Base-by-base conservation (phyloP, 2,797 vertebrate species). In the Capromys pilorides region DNA sequence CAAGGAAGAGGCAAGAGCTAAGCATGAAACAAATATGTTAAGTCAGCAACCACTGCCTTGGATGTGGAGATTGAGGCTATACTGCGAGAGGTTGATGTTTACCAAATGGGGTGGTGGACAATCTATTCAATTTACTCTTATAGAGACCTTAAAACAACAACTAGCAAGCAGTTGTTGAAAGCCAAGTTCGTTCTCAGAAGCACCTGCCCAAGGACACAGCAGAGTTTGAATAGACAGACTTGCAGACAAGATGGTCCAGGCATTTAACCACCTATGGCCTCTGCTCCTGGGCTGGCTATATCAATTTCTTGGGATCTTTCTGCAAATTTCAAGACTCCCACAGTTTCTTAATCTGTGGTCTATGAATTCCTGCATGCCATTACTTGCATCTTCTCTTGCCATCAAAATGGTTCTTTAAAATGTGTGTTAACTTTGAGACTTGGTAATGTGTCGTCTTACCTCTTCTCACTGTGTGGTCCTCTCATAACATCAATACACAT, bases 301-400 rank as follows among this genome's bases (percentile, higher is more conserved):
- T 99, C 99, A 11, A 99, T 99, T 94, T 99, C 99, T 94, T 99
- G 99, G 0, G 99, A 99, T 98, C 99, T 98, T 97, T 99, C 99
- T 0, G 99, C 99, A 96, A 99, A 99, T 49, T 99, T 98, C 99
- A 99, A 99, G 93, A 99, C 99, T 98, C 99, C 98, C 99, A 99
- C 45, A 93, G 99, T 99, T 96, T 99, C 99, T 0, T 99, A 99
- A 97, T 99, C 99, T 79, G 99, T 99, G 0, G 98, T 98, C 88
- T 99, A 99, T 9, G 99, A 99, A 77, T 99, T 99, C 24, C 99
- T 99, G n/a, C 99, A 99, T 36, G 99, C 99, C 0, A 99, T 98
- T 99, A 99, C 99, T 36, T 98, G 98, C 45, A 99, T 99, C 98
- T 99, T 99, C 11, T 99, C 99, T 97, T 99, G 13, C 13, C 51